Evolutionary conservation across 2,888 invertebrate species (phyloP), one percentile per base, ranked within the genome.

Genomic region (Caenorhabditis wallacei): DNA sequence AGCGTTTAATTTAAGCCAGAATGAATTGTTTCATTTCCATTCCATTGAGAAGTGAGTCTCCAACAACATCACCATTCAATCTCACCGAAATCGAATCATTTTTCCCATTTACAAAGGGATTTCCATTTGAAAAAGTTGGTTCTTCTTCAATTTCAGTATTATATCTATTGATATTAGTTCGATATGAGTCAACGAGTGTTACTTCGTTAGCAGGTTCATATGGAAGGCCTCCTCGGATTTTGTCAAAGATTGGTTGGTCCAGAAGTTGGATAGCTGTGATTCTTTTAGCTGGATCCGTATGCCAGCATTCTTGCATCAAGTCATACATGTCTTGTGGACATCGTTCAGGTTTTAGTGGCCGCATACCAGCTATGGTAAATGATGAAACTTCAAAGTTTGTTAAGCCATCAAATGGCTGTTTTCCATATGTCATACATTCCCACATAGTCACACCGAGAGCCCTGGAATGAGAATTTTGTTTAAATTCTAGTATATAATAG

Each of bases 281-380:
- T 89, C 98, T 94, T 35, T 97, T 94, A 80, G 95, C 95, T 0
- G 98, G 96, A 86, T 95, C 95, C 92, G 97, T 97, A 89, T 96
- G 95, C 98, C 98, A 99, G 92, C 98, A 98, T 92, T 97, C 97
- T 75, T 96, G 95, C 97, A 99, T 98, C 69, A 99, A 94, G 1
- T 95, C 95, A 93, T 85, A 86, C 69, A 98, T 95, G 87, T 95
- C 94, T 30, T 95, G 94, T 0, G 98, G 97, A 92, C 98, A 98
- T 85, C 95, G 95, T 82, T 96, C 95, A 0, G 98, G 98, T 90
- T 96, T 95, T 0, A 96, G 95, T 79, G 99, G 94, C 51, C 98
- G 93, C 92, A 98, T 51, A 81, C 75, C 81, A 8, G 74, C 37
- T 95, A 16, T 30, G 0, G 56, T 22, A 30, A 51, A 70, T 4